Evolutionary conservation across 2,888 invertebrate genomes (phyloP).

Genomic region (Cantharis rustica): DNA sequence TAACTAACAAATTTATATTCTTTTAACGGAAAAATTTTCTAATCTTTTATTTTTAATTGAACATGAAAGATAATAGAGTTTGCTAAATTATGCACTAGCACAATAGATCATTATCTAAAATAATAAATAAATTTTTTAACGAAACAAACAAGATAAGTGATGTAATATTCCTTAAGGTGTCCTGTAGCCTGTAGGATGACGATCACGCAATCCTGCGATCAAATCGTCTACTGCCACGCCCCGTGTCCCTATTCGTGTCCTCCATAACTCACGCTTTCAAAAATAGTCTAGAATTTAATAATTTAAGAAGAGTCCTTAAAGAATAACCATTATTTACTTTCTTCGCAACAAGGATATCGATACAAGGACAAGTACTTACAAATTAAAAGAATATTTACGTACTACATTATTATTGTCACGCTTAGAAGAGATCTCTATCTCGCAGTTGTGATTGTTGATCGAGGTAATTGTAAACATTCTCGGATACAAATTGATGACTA

Average conservation of each 20-base stretch:
- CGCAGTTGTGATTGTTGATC: neutral
- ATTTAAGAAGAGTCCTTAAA: conserved; percentile 20
- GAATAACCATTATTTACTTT: conserved; percentile 14
- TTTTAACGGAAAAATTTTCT: conserved; percentile 10
- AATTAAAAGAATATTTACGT: neutral
- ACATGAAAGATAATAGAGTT: neutral
- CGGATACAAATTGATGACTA: neutral
- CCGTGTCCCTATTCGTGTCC: conserved; percentile 32
- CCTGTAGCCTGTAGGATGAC: conserved; percentile 34
- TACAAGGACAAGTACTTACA: conserved; percentile 1
- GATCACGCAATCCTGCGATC: conserved; percentile 42
- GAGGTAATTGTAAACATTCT: neutral
- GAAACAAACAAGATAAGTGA: conserved; percentile 25
- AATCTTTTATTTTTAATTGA: neutral
- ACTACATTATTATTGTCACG: conserved; percentile 1
- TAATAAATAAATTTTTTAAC: neutral
- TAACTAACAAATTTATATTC: conserved; percentile 31
- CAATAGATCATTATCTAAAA: neutral
- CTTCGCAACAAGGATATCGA: neutral
- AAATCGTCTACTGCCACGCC: conserved; percentile 37
- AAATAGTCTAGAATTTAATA: conserved; percentile 22
- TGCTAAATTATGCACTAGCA: neutral
- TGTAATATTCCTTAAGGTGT: conserved; percentile 37
- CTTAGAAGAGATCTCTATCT: neutral
- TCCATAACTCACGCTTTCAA: conserved; percentile 30